Evolutionary conservation across 2,113 vertebrate genomes (phyloP).

Genomic region (Aix galericulata): DNA sequence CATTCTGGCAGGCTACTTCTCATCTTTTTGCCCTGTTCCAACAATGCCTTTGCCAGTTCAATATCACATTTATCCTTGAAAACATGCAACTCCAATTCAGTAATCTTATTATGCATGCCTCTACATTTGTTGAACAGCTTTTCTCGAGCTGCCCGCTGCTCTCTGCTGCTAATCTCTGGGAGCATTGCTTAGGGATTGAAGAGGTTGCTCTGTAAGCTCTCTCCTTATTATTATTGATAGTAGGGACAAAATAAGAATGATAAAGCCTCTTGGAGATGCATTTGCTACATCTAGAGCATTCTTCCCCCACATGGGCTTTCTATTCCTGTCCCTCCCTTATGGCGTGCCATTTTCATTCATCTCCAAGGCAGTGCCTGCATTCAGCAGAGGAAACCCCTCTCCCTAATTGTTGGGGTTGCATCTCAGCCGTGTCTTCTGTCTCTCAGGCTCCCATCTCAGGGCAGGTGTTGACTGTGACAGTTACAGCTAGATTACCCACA

Average conservation of each 20-base stretch:
- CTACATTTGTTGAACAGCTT: slow-evolving; percentile 50
- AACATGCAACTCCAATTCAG: slow-evolving; percentile 54
- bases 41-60: neutral
- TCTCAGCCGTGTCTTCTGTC: neutral
- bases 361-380: slow-evolving; percentile 45
- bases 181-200: slow-evolving; percentile 40
- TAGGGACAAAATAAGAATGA: slow-evolving; percentile 69
- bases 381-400: slow-evolving; percentile 49
- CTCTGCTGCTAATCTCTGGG: slow-evolving; percentile 54
- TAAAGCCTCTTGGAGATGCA: slow-evolving; percentile 60
- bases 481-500: neutral
- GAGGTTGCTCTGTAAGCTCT: slow-evolving; percentile 58
- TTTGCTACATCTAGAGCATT: slow-evolving; percentile 54
- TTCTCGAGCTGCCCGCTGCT: slow-evolving; percentile 49
- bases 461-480: neutral
- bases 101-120: slow-evolving; percentile 66
- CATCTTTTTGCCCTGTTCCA: neutral
- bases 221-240: slow-evolving; percentile 69
- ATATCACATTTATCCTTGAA: slow-evolving; percentile 49
- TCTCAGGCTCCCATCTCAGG: neutral
- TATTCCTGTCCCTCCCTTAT: slow-evolving; percentile 68
- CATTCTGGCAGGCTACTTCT: neutral
- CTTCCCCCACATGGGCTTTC: slow-evolving; percentile 68
- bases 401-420: neutral
- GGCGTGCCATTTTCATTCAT: slow-evolving; percentile 64